Base-by-base conservation (phyloP, 2,888 invertebrate genomes). In the Eristalis intricaria region DNA sequence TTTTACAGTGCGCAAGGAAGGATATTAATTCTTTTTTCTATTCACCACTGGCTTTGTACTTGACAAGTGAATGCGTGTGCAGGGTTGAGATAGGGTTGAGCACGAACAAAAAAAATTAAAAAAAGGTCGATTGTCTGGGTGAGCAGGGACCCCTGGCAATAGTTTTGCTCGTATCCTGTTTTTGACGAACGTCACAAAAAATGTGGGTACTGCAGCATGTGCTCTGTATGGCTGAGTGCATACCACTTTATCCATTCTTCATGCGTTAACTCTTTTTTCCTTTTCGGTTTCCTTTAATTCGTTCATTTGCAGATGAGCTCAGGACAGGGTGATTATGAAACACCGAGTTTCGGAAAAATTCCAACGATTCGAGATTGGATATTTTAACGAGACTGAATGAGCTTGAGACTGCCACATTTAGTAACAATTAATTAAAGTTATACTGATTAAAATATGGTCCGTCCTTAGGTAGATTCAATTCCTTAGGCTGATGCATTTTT, bases 121-220 rank as follows among this genome's bases (percentile, higher is more conserved):
- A 19, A 50, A 50, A 50, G 50, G 50, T 50, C 91, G 90, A 74
- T 84, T 81, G 82, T 75, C 83, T 85, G 86, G 75, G 88, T 88
- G 82, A 75, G 64, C n/a, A 43, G 73, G 64, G 82, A 84, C 84
- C 89, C 89, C 90, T 89, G 89, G 87, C 88, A 89, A 88, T 88
- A 88, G 89, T 88, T 88, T 84, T 73, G 65, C 73, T 81, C 56
- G 69, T 75, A 83, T 88, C 85, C 78, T 88, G 74, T 84, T 80
- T 68, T 81, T 77, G 79, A 75, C 66, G 76, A 73, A 83, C 66
- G 81, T 73, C 74, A 78, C 70, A 69, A 68, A 83, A 80, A 92
- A 91, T 92, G 92, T 92, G 92, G 91, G 92, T 92, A 91, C 91
- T 92, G 89, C 84, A 90, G 90, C 92, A 92, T 92, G 92, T 92